phyloP scores from a whole-genome alignment of 1,140 invertebrate species.

The Leptinotarsa texana region DNA sequence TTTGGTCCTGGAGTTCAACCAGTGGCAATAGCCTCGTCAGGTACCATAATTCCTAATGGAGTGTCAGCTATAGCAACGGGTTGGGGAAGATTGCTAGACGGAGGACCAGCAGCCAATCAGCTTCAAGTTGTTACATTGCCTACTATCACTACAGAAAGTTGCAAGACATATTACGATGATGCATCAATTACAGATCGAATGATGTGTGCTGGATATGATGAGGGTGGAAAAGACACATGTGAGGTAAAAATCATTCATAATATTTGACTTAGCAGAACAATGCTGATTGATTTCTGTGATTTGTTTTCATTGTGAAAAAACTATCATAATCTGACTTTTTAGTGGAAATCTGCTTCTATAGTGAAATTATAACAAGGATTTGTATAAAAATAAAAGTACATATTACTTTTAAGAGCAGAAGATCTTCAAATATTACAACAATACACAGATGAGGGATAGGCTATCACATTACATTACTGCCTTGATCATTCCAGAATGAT shows the following conservation, averaged over 20 bases:
- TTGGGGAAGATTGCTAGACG: conserved; percentile 57
- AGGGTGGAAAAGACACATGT: conserved; percentile 38
- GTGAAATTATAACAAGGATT: background rate
- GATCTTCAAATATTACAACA: too few species aligned
- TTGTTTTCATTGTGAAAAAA: background rate
- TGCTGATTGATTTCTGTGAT: background rate
- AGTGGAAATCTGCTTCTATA: background rate
- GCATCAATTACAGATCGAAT: conserved; percentile 47
- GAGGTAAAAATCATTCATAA: conserved; percentile 23
- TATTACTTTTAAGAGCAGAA: too few species aligned
- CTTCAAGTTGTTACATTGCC: conserved; percentile 51
- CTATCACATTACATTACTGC: too few species aligned
- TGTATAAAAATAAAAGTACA: too few species aligned
- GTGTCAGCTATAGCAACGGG: conserved; percentile 59
- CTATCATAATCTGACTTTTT: too few species aligned
- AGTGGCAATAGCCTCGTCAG: conserved; percentile 13
- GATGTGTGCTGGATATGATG: conserved; percentile 54
- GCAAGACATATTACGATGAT: conserved; percentile 41
- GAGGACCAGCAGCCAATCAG: conserved; percentile 21
- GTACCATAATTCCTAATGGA: conserved; percentile 17
- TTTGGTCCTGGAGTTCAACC: conserved; percentile 2
- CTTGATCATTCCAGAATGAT: too few species aligned
- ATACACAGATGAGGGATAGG: too few species aligned
- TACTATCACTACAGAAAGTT: conserved; percentile 44
- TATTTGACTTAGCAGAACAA: background rate